Conservation (phyloP, 1,140 invertebrate species). For the Calephelis virginiensis region DNA sequence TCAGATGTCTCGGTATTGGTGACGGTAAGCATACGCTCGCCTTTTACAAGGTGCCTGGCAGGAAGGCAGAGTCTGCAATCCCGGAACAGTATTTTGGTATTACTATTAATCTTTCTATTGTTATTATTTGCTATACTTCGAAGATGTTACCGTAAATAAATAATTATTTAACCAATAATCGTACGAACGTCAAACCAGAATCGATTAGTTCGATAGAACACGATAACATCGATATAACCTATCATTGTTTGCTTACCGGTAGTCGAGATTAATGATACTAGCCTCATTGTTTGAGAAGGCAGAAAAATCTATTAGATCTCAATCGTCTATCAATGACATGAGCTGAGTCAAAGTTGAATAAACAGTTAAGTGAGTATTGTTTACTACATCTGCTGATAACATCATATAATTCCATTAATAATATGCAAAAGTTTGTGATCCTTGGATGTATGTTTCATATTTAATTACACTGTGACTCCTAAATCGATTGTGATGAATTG, state of each 20-base stretch:
- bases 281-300: constrained; percentile 55
- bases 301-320: constrained; percentile 57
- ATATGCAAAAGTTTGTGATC: too few relatives aligned
- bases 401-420: constrained; percentile 1
- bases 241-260: constrained; percentile 57
- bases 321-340: constrained; percentile 49
- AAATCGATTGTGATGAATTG: too few relatives aligned
- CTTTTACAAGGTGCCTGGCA: too few relatives aligned
- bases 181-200: constrained; percentile 53
- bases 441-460: too few relatives aligned
- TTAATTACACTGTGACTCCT: too few relatives aligned
- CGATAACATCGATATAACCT: constrained; percentile 54
- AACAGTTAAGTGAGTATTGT: constrained; percentile 43
- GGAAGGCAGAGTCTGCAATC: too few relatives aligned
- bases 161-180: constrained; percentile 37
- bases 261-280: constrained; percentile 59
- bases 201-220: constrained; percentile 56
- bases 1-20: too few relatives aligned
- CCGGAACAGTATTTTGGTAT: too few relatives aligned
- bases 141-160: too few relatives aligned
- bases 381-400: constrained; percentile 22
- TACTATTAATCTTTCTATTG: too few relatives aligned
- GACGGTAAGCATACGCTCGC: too few relatives aligned
- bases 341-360: constrained; percentile 28
- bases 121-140: too few relatives aligned